phyloP scores from a whole-genome alignment of 2,113 vertebrate species.

The Rhinolophus ferrumequinum region DNA sequence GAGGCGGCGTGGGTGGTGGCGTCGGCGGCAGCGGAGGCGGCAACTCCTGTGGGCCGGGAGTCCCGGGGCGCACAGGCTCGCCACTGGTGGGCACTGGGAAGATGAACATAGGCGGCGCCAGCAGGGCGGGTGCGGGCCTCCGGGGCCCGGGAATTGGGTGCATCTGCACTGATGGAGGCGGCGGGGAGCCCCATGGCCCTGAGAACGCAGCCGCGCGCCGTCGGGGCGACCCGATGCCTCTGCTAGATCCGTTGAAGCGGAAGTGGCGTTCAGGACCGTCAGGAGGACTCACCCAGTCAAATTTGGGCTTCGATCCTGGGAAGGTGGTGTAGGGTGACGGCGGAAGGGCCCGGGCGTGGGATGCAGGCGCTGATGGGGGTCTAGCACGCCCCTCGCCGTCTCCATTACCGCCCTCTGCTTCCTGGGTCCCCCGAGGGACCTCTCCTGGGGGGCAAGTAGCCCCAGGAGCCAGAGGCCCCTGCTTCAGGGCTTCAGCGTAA shows the following conservation, averaged over 20 bases:
- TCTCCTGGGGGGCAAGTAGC: constrained; percentile 16
- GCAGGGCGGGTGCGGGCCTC: constrained; percentile 49
- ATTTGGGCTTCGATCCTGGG: constrained; percentile 74
- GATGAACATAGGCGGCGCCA: constrained; percentile 78
- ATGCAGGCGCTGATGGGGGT: neutral
- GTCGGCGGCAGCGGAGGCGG: neutral
- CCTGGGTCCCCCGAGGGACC: constrained; percentile 1
- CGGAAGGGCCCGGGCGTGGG: constrained; percentile 10
- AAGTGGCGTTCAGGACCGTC: constrained; percentile 74
- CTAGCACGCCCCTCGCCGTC: constrained; percentile 57
- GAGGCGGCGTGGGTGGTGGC: neutral
- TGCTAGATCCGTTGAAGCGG: constrained; percentile 65
- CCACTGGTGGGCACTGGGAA: constrained; percentile 70
- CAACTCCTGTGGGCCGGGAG: neutral
- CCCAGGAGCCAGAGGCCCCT: constrained; percentile 49
- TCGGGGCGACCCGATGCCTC: constrained; percentile 56
- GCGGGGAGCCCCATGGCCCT: constrained; percentile 61
- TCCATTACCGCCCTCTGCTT: constrained; percentile 70
- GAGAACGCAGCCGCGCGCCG: constrained; percentile 54
- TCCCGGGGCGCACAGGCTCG: neutral
- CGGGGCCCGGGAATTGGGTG: neutral
- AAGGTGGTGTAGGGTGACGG: constrained; percentile 70
- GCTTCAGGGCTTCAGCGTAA: constrained; percentile 72
- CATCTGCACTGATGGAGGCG: neutral
- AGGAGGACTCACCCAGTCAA: constrained; percentile 74